phyloP scores from a whole-genome alignment of 2,797 vertebrate genomes.

The Esox lucius region DNA sequence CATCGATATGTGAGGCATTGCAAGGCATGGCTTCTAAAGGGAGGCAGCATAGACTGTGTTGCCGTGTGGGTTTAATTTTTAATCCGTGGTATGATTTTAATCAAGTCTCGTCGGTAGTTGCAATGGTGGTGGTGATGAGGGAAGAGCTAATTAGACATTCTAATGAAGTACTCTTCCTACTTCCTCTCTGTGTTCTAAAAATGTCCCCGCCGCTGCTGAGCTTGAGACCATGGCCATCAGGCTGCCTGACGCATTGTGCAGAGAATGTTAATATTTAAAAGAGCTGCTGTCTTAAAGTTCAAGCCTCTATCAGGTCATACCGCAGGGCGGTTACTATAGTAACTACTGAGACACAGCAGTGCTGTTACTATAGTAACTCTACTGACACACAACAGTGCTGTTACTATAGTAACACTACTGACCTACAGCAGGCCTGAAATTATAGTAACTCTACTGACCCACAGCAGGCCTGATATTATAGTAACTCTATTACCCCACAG shows the following conservation, averaged over 20 bases:
- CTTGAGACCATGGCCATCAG: constrained; percentile 64
- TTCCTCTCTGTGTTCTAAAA: constrained; percentile 73
- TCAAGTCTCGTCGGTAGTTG: constrained; percentile 62
- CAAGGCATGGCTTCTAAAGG: constrained; percentile 20
- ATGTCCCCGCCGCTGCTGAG: constrained; percentile 65
- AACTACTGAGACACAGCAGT: neutral
- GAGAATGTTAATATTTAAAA: constrained; percentile 78
- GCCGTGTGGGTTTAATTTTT: constrained; percentile 62
- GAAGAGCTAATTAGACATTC: constrained; percentile 79
- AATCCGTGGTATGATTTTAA: constrained; percentile 73
- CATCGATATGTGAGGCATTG: constrained; percentile 10
- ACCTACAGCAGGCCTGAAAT: neutral
- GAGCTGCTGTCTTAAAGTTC: constrained; percentile 73
- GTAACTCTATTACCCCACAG: too few relatives aligned
- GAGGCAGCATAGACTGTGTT: constrained; percentile 13
- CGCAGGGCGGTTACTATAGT: constrained; percentile 34
- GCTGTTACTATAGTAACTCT: too few relatives aligned
- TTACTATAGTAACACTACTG: too few relatives aligned
- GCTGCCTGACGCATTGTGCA: constrained; percentile 73
- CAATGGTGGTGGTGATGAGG: constrained; percentile 32
- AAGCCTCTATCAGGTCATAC: constrained; percentile 50
- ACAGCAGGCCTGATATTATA: too few relatives aligned
- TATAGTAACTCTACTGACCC: too few relatives aligned
- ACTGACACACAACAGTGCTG: neutral
- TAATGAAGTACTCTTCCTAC: constrained; percentile 75